Evolutionary conservation across 2,113 vertebrate species (phyloP).

Genomic region (Mustela lutreola): DNA sequence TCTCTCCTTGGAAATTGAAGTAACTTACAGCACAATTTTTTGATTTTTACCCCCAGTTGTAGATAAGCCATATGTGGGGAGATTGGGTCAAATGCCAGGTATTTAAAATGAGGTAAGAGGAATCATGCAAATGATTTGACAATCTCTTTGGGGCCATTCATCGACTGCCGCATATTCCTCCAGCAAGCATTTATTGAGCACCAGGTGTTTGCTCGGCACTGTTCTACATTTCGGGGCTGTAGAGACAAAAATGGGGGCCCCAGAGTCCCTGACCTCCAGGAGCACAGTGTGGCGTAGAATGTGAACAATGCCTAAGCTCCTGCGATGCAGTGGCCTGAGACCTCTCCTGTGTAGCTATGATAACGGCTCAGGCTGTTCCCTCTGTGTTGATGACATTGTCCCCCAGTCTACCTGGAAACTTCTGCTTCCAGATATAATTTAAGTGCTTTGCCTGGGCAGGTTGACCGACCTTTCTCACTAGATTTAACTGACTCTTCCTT

Average conservation of each 20-base stretch:
- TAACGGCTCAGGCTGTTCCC: rapidly evolving
- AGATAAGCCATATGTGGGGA: constrained; percentile 59
- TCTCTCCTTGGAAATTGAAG: constrained; percentile 63
- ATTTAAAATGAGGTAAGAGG: constrained; percentile 60
- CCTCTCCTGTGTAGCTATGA: rapidly evolving
- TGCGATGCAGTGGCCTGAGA: rapidly evolving
- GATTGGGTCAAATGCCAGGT: constrained; percentile 62
- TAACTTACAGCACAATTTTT: constrained; percentile 49
- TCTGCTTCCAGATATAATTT: rapidly evolving
- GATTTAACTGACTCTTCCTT: not conserved
- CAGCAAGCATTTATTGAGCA: not conserved
- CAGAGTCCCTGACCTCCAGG: not conserved
- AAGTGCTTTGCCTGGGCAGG: not conserved
- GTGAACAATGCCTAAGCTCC: not conserved
- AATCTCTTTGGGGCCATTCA: not conserved
- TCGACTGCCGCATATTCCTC: not conserved
- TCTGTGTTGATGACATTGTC: rapidly evolving
- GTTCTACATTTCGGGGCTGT: not conserved
- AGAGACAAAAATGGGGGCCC: not conserved
- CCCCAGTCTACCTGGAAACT: not conserved
- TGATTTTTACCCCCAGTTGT: constrained; percentile 4
- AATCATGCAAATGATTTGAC: not conserved
- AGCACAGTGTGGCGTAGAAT: not conserved
- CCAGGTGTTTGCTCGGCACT: not conserved
- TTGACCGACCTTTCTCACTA: not conserved